A percentile compares a stretch with the other conserved stretches of the same genome.
Evolutionary conservation across 2,888 invertebrate genomes (phyloP).

Genomic region (Acrocera orbiculus): DNA sequence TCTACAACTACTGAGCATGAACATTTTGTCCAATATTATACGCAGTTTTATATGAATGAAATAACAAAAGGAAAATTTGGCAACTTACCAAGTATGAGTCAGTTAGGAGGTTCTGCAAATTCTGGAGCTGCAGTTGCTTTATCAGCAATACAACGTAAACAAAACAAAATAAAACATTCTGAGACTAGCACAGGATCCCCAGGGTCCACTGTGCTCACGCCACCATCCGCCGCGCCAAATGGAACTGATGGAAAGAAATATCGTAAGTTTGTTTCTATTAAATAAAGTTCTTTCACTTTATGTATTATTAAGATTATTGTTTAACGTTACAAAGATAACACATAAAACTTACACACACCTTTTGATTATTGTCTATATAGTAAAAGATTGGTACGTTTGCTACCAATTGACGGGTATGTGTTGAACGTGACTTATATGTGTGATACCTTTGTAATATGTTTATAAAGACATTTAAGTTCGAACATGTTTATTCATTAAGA

Average conservation of each 20-base stretch:
- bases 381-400: too few species aligned
- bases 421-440: too few species aligned
- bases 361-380: too few species aligned
- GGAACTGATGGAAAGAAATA: constrained; percentile 50
- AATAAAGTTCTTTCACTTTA: neutral
- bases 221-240: constrained; percentile 34
- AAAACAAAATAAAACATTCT: constrained; percentile 16
- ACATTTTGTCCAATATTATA: constrained; percentile 52
- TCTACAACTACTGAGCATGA: constrained; percentile 51
- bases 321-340: too few species aligned
- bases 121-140: constrained; percentile 81
- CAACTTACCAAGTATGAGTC: constrained; percentile 20
- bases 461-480: too few species aligned
- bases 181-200: constrained; percentile 24
- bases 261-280: constrained; percentile 28
- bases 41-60: constrained; percentile 45
- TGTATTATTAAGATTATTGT: neutral
- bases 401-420: too few species aligned
- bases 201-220: constrained; percentile 11
- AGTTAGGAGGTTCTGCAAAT: constrained; percentile 38
- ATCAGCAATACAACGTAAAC: constrained; percentile 49
- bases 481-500: too few species aligned
- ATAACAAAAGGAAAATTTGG: constrained; percentile 24
- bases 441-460: too few species aligned
- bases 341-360: too few species aligned